Percentiles rank a stretch among this genome's conserved stretches.
Evolutionary conservation across 2,888 invertebrate genomes (phyloP).

Genomic region (Polietes domitor): DNA sequence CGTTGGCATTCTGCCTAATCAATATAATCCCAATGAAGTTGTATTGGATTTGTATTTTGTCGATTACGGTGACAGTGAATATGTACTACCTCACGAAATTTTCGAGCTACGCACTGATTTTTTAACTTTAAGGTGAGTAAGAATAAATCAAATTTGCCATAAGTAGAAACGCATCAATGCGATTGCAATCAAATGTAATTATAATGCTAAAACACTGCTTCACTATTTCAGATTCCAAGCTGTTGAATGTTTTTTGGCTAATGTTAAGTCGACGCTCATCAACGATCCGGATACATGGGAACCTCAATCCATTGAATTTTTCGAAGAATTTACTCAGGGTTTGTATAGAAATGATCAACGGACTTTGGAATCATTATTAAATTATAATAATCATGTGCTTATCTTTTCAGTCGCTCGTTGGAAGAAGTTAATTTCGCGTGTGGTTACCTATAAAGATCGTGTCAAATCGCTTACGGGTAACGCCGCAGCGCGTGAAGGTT

Average conservation of each 20-base stretch:
- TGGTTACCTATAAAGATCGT: constrained; percentile 87
- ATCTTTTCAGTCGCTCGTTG: constrained; percentile 86
- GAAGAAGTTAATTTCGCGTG: constrained; percentile 89
- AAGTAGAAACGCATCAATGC: too few relatives aligned
- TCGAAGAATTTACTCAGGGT: constrained; percentile 87
- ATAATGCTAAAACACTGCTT: too few relatives aligned
- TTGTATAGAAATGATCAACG: too few relatives aligned
- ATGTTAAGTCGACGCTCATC: constrained; percentile 84
- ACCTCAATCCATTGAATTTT: constrained; percentile 84
- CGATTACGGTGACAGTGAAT: constrained; percentile 93
- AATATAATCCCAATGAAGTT: constrained; percentile 84
- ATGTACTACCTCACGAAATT: constrained; percentile 85
- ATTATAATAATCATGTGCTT: constrained; percentile 34
- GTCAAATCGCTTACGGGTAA: constrained; percentile 75
- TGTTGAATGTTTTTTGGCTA: constrained; percentile 91
- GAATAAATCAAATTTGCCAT: too few relatives aligned
- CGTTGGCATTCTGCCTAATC: constrained; percentile 84
- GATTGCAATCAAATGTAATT: too few relatives aligned
- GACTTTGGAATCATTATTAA: too few relatives aligned
- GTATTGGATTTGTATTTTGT: constrained; percentile 89
- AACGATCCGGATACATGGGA: constrained; percentile 83
- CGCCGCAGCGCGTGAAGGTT: constrained; percentile 83
- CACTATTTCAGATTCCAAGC: constrained; percentile 84
- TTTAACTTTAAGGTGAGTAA: constrained; percentile 78
- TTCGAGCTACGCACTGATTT: constrained; percentile 88